Base-by-base conservation (phyloP, 2,888 invertebrate species). In the Idaea dimidiata region DNA sequence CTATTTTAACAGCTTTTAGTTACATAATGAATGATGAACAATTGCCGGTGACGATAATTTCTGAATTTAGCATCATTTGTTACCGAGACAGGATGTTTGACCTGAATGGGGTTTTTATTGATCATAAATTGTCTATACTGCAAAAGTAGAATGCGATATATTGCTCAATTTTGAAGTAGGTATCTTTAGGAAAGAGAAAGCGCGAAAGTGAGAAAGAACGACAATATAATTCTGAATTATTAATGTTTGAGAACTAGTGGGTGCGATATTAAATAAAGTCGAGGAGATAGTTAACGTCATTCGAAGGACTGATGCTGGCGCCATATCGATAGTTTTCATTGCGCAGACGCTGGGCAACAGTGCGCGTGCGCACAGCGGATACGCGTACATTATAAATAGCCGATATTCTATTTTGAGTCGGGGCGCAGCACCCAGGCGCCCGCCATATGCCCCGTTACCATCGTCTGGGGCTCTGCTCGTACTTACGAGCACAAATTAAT, bases 321-420 rank as follows among this genome's bases (percentile, higher is more conserved):
- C 82, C 84, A 78, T 79, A 77, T 75, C 70, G 75, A 76, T 74
- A 73, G 78, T 72, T 69, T 68, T 69, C 72, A 75, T 73, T 74
- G 74, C 75, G 79, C 77, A 76, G 74, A 75, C 75, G 72, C 72
- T 67, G 73, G 75, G 71, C 72, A 63, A 68, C 70, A 62, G 67
- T 81, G 84, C 87, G 88, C 89, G 87, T 84, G 88, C 88, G 86
- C 85, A 74, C 80, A 81, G 84, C 91, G 91, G 91, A 91, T 91
- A 88, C 87, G 84, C 81, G 77, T 76, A 74, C 77, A 77, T 75
- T 89, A 91, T 89, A 90, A 90, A 90, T 91, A 92, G 88, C 83
- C 77, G 75, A 75, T 77, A 78, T 75, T 86, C 89, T 92, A 92
- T 91, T 91, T 91, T 81, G 66, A 1, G 88, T 84, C 84, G 77